Conservation (phyloP, 1,140 invertebrate genomes). For the Lepidotrigona ventralis region DNA sequence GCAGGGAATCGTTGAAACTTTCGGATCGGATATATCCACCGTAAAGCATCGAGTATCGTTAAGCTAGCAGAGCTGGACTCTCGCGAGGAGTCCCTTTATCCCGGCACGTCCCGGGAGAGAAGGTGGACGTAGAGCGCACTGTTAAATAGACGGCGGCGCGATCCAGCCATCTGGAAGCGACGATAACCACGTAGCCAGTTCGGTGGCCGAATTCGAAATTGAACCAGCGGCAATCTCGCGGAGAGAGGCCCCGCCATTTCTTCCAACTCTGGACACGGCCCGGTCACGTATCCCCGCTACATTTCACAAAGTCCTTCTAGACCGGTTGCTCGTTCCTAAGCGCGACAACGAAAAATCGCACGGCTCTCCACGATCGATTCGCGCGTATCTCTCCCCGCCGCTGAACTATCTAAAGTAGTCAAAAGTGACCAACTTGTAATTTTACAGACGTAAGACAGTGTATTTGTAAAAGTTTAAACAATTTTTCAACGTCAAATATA, state of each 20-base stretch:
- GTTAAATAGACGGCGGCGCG: slow-evolving; percentile 21
- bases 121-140: neutral
- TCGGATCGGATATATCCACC: neutral
- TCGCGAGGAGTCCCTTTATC: slow-evolving; percentile 15
- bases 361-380: slow-evolving; percentile 10
- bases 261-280: slow-evolving; percentile 5
- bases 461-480: no score
- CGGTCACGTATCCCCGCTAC: slow-evolving; percentile 50
- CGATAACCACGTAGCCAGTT: slow-evolving; percentile 63
- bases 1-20: neutral
- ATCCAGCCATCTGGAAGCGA: slow-evolving; percentile 58
- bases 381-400: neutral
- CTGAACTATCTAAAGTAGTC: neutral
- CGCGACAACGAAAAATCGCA: slow-evolving; percentile 27
- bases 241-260: neutral
- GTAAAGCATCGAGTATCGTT: neutral
- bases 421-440: no score
- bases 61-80: neutral
- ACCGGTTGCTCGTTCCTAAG: neutral
- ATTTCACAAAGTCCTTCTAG: neutral
- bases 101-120: neutral
- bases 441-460: no score
- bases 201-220: slow-evolving; percentile 60
- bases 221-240: slow-evolving; percentile 8
- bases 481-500: no score